Evolutionary conservation across 2,797 vertebrate genomes (phyloP), one percentile per base, ranked within the genome.

Genomic region (Agapornis canus): DNA sequence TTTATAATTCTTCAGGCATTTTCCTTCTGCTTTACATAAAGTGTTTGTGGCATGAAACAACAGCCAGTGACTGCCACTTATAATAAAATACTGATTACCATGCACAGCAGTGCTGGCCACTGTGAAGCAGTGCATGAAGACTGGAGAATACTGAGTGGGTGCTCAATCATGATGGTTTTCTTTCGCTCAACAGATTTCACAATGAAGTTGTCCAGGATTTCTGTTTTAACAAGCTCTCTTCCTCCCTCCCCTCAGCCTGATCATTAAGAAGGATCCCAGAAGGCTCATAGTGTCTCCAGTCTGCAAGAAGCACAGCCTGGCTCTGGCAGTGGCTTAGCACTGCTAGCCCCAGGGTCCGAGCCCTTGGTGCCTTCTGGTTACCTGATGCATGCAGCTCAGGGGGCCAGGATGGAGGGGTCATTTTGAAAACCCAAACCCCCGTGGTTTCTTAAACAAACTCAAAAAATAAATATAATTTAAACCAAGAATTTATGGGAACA

Each of bases 201-300:
- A 11, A 6, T 2, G n/a, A 45, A 22, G 51, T 40, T 59, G 48
- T 37, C 20, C 32, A 18, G 76, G 59, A 20, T 37, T 40, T 39
- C 68, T 65, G 5, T 57, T 56, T 32, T 15, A 37, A n/a, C 10
- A 5, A 37, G 25, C 31, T 39, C 17, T 35, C 52, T 56, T 27
- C 40, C 32, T 21, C 47, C 27, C 13, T 89, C 7, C 42, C 25
- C 56, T 20, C 5, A 9, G n/a, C 25, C 27, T 8, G 31, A 5
- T 29, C 3, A 1, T 37, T 13, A 2, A 9, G 57, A 14, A 51
- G 19, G 5, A 22, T 31, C 39, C 60, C n/a, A 8, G 14, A 13
- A 11, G 6, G 16, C 23, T 48, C 1, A 0, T 11, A 0, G 0
- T 26, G 4, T 26, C 32, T 52, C 13, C 59, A 54, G 51, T 56